These are phyloP conservation scores for Periophthalmodon schlosseri DNA, from an alignment of 2,113 vertebrate species.

Conservation along the genomic window DNA sequence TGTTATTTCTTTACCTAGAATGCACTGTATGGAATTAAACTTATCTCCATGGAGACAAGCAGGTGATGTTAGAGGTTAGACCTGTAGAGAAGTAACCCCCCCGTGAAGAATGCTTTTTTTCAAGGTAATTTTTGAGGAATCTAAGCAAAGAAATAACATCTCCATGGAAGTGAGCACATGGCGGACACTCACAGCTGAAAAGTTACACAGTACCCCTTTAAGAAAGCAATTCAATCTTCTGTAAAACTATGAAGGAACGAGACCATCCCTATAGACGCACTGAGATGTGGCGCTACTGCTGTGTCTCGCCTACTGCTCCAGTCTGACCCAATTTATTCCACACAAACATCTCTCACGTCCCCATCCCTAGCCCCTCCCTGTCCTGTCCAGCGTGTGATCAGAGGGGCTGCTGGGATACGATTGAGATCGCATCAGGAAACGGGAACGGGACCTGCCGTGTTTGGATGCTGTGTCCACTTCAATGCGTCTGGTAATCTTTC, in stretches of 20 bases:
- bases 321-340: slow-evolving; percentile 64
- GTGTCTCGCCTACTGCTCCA: slow-evolving; percentile 38
- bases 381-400: background rate
- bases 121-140: no score
- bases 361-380: background rate
- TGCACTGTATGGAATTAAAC: no score
- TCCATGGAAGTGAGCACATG: no score
- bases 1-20: no score
- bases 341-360: slow-evolving; percentile 31
- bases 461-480: slow-evolving; percentile 6
- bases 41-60: no score
- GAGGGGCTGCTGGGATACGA: slow-evolving; percentile 17
- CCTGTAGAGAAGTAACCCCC: no score
- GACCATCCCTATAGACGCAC: slow-evolving; percentile 37
- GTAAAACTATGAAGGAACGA: background rate
- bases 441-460: background rate
- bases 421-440: slow-evolving; percentile 14
- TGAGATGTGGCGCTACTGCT: slow-evolving; percentile 36
- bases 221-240: no score
- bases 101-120: no score
- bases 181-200: no score
- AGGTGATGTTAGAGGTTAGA: no score
- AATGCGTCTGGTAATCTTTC: background rate
- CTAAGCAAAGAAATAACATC: no score
- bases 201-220: no score